Base-by-base conservation (phyloP, 2,888 invertebrate species). In the Mechanitis mazaeus region DNA sequence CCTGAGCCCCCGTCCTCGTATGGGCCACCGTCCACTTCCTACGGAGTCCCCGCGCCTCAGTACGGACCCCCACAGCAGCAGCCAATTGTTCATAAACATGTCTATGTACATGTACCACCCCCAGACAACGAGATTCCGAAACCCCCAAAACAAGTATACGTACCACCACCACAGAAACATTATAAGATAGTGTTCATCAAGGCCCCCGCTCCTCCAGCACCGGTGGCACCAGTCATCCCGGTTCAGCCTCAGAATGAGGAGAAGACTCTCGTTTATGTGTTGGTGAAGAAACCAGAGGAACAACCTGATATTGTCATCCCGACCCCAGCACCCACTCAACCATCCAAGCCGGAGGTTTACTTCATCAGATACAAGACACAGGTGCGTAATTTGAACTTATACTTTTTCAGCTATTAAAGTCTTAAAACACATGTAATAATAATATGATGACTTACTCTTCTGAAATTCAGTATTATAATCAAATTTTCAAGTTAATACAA, bases 21-120 rank as follows among this genome's bases (percentile, higher is more conserved):
- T 77, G 91, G 92, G 54, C 91, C 93, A 33, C 93, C 93, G 7
- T 85, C 91, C 9, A 81, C 87, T 3, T 91, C 86, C 47, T 91
- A 91, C 72, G 90, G 91, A 12, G 84, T 85, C 2, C 93, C 93
- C 2, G 84, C 91, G 0, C 92, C 93, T 2, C 92, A 92, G 71
- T 95, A 95, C 74, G 95, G 94, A 28, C 92, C 94, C 6, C 95
- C 95, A 1, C 94, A 93, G 75, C 94, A 93, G 75, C 93, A 93
- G 64, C 94, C 95, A 60, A 94, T 95, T 50, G 93, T 96, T 58
- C 96, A 96, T 85, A 97, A 97, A 79, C 96, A 96, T 80, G 96
- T 97, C 12, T 97, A 96, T 87, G 96, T 97, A 28, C 96, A 96
- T 83, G 96, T 96, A 28, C 96, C 96, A 56, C 96, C 96, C 61